Evolutionary conservation across 1,140 invertebrate genomes (phyloP).

Genomic region (Panulirus ornatus): DNA sequence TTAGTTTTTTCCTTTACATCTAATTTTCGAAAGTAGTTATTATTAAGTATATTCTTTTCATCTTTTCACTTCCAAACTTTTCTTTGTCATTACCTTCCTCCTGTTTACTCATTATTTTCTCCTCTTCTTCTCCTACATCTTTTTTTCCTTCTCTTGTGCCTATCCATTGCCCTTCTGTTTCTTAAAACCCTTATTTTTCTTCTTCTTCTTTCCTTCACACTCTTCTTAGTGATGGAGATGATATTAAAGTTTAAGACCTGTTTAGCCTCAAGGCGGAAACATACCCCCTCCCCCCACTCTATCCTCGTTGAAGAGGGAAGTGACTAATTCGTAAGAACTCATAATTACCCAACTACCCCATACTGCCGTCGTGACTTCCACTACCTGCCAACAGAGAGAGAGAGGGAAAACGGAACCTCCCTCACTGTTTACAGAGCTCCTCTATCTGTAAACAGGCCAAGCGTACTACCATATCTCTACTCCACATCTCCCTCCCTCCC

Average conservation of each 20-base stretch:
- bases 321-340: no score
- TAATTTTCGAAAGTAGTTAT: not conserved
- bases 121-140: not conserved
- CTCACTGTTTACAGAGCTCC: no score
- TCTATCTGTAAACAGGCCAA: no score
- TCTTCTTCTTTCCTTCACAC: not conserved
- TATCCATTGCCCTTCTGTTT: not conserved
- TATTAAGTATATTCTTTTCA: not conserved
- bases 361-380: no score
- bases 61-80: not conserved
- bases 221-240: not conserved
- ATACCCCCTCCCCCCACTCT: no score
- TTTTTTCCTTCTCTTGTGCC: not conserved
- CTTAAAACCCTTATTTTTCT: not conserved
- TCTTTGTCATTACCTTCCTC: not conserved
- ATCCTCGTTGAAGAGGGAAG: no score
- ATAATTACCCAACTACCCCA: no score
- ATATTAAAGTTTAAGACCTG: no score
- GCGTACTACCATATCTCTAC: no score
- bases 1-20: not conserved
- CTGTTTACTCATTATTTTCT: not conserved
- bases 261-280: no score
- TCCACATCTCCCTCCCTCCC: not conserved
- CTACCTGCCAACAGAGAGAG: no score
- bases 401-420: no score